These are phyloP conservation scores for Orientallactaga bullata DNA, from an alignment of 2,113 vertebrate species.

Conservation along the genomic window DNA sequence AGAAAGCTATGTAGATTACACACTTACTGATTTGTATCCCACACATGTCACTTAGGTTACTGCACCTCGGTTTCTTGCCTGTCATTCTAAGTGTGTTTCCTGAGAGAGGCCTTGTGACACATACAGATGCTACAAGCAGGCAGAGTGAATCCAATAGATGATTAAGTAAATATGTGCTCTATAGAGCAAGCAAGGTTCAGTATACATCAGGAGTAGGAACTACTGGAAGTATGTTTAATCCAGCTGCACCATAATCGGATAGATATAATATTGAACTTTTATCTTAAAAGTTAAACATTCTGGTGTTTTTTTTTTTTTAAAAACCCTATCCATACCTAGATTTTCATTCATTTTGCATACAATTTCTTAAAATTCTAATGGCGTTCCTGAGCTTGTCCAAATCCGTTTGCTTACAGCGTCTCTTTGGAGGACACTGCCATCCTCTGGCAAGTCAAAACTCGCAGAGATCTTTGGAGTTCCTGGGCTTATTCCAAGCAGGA, in stretches of 20 bases:
- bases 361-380: neutral
- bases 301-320: neutral
- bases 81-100: neutral
- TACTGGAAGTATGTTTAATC: neutral
- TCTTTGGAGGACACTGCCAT: neutral
- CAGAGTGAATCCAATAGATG: neutral
- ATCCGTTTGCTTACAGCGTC: neutral
- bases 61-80: neutral
- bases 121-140: neutral
- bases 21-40: neutral
- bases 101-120: neutral
- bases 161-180: neutral
- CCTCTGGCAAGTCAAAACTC: neutral
- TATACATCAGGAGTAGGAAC: neutral
- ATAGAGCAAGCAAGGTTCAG: neutral
- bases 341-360: neutral
- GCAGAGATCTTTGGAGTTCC: neutral
- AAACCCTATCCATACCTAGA: neutral
- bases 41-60: neutral
- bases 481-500: neutral
- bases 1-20: neutral
- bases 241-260: neutral
- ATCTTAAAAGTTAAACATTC: neutral
- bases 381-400: neutral
- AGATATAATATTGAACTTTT: neutral